phyloP scores from a whole-genome alignment of 2,888 invertebrate genomes.

The Encarsia formosa region DNA sequence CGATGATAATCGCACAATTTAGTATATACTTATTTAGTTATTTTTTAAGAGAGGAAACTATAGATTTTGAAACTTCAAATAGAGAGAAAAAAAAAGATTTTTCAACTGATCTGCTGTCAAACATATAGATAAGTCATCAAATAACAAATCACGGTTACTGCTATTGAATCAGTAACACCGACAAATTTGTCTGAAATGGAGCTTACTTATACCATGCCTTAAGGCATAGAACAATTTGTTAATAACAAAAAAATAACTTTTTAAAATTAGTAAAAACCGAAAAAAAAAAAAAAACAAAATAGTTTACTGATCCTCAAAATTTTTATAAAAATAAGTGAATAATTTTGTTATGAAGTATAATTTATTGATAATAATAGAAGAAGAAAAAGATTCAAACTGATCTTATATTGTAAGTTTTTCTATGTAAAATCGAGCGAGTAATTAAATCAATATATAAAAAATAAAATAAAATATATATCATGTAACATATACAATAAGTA shows the following conservation, averaged over 20 bases:
- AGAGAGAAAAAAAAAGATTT: constrained; percentile 8
- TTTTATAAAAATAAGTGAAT: constrained; percentile 28
- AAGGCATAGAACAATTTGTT: constrained; percentile 21
- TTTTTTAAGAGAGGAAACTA: constrained; percentile 6
- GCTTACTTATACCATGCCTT: constrained; percentile 25
- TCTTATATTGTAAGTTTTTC: constrained; percentile 36
- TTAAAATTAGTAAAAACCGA: constrained; percentile 19
- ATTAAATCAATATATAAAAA: constrained; percentile 16
- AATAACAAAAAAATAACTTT: constrained; percentile 14
- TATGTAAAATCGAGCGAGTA: constrained; percentile 35
- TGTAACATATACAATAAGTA: constrained; percentile 36
- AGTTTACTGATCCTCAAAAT: constrained; percentile 30
- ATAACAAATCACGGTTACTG: constrained; percentile 18
- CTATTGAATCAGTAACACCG: constrained; percentile 8
- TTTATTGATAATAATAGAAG: constrained; percentile 19
- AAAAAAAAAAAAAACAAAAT: constrained; percentile 19
- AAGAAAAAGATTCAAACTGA: constrained; percentile 15
- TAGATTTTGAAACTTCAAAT: constrained; percentile 13
- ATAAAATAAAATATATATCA: constrained; percentile 33
- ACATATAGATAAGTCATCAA: constrained; percentile 18
- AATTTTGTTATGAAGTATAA: constrained; percentile 18
- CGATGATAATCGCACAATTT: constrained; percentile 22
- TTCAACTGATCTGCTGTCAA: constrained; percentile 25
- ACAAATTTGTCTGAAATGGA: constrained; percentile 26
- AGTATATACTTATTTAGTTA: constrained; percentile 14